Percentiles rank a stretch among this genome's conserved stretches.
phyloP scores from a whole-genome alignment of 2,797 vertebrate species.

The Chiloscyllium punctatum region DNA sequence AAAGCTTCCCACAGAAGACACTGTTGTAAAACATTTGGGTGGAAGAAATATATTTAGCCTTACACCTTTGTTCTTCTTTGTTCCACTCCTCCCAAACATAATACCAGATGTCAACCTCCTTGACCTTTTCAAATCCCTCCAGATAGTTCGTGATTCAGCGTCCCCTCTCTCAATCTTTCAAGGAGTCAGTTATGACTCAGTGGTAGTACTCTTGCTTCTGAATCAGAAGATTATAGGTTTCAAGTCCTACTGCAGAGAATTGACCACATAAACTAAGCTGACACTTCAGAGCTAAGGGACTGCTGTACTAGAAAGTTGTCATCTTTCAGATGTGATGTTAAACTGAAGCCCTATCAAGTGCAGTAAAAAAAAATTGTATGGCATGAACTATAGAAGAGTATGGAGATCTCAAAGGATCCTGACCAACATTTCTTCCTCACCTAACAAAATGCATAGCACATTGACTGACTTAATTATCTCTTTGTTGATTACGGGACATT shows the following conservation, averaged over 20 bases:
- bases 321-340: neutral
- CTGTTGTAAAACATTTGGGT: neutral
- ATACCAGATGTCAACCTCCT: neutral
- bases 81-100: neutral
- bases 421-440: neutral
- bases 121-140: neutral
- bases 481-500: no score
- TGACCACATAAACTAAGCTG: neutral
- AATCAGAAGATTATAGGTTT: neutral
- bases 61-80: neutral
- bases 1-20: neutral
- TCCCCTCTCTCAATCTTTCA: neutral
- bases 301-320: neutral
- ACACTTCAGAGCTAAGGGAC: neutral
- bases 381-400: neutral
- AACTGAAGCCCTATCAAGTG: neutral
- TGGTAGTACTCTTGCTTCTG: neutral
- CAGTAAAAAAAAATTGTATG: neutral
- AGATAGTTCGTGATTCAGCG: neutral
- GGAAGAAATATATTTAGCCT: neutral
- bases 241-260: neutral
- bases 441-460: neutral
- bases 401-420: neutral
- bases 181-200: neutral
- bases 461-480: neutral